Conservation (phyloP, 92 coral and sea anemone genomes). For the Siderastrea radians region DNA sequence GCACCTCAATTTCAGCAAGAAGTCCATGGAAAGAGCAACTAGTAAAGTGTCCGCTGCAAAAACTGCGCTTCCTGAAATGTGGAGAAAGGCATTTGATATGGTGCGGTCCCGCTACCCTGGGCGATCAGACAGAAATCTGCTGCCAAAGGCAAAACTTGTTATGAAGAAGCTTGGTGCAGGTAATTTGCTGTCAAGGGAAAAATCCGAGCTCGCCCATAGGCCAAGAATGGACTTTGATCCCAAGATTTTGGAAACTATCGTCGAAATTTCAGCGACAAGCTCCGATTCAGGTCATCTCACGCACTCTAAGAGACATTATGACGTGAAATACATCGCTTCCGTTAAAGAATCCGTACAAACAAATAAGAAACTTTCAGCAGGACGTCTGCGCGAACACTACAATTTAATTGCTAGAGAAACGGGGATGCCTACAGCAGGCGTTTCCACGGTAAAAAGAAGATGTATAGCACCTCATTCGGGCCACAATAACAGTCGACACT, state of each 20-base stretch:
- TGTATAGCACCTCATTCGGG: constrained; percentile 47
- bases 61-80: constrained; percentile 14
- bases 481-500: constrained; percentile 28
- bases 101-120: constrained; percentile 24
- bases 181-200: constrained; percentile 15
- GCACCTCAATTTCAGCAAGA: constrained; percentile 16
- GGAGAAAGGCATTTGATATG: constrained; percentile 23
- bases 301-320: constrained; percentile 35
- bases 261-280: constrained; percentile 37
- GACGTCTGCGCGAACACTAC: constrained; percentile 27
- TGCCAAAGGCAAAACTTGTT: constrained; percentile 20
- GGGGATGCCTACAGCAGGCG: constrained; percentile 34
- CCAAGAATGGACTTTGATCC: constrained; percentile 34
- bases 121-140: neutral
- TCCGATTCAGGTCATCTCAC: constrained; percentile 41
- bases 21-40: constrained; percentile 3
- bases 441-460: constrained; percentile 35
- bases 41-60: constrained; percentile 17
- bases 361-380: constrained; percentile 31
- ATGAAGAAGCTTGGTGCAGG: constrained; percentile 18
- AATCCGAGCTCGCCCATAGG: constrained; percentile 23
- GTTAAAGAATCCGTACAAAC: constrained; percentile 22
- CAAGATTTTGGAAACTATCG: constrained; percentile 30
- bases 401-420: constrained; percentile 19
- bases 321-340: constrained; percentile 27